Percentiles rank a stretch among this genome's conserved stretches.
Conservation (phyloP, 2,888 invertebrate species). For the Agriopis leucophaearia region DNA sequence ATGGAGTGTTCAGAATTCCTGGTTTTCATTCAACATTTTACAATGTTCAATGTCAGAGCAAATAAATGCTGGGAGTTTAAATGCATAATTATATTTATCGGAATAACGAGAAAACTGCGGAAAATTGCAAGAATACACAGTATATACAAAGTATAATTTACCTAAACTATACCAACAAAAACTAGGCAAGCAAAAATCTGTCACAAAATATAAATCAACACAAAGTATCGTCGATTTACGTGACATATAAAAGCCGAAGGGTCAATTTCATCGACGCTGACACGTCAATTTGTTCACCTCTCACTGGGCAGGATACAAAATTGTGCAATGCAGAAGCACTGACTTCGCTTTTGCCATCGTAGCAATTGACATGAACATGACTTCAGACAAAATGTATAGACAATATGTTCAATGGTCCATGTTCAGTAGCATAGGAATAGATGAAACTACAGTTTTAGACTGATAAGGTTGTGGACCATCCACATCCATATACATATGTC, state of each 20-base stretch:
- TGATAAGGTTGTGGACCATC: neutral
- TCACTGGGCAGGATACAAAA: neutral
- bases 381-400: neutral
- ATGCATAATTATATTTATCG: no score
- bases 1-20: no score
- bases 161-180: neutral
- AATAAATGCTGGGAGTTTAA: no score
- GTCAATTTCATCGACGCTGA: neutral
- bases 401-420: neutral
- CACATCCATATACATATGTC: no score
- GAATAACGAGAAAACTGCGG: no score
- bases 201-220: neutral
- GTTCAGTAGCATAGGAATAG: neutral
- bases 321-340: neutral
- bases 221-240: neutral
- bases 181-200: neutral
- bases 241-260: neutral
- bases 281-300: constrained; percentile 1
- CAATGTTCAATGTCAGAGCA: no score
- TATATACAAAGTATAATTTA: no score
- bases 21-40: no score
- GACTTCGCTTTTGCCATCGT: neutral
- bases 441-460: neutral
- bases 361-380: neutral
- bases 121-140: no score